Percentiles rank a stretch among this genome's conserved stretches.
phyloP scores from a whole-genome alignment of 2,113 vertebrate genomes.

The Channa maculata region DNA sequence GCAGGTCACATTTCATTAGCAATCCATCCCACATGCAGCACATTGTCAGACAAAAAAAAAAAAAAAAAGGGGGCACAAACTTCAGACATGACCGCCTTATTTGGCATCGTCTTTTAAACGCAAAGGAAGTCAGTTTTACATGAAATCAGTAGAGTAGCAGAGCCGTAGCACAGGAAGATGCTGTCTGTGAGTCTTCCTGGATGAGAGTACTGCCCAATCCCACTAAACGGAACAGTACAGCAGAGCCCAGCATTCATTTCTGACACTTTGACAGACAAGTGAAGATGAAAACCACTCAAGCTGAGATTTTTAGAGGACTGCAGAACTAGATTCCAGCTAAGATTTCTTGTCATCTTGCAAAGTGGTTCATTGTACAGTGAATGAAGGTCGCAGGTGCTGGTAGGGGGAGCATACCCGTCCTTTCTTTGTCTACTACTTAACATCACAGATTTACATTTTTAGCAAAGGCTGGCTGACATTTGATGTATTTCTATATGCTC shows the following conservation, averaged over 20 bases:
- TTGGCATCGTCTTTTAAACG: neutral
- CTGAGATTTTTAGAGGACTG: neutral
- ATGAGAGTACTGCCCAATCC: neutral
- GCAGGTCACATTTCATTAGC: neutral
- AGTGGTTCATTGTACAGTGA: neutral
- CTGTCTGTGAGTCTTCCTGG: neutral
- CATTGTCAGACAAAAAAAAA: neutral
- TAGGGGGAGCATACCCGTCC: constrained; percentile 1
- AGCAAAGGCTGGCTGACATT: neutral
- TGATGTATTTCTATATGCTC: neutral
- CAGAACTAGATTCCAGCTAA: constrained; percentile 1
- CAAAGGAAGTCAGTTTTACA: neutral
- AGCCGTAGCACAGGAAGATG: neutral
- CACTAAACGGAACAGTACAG: neutral
- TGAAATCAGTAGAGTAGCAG: neutral
- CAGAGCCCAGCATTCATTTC: neutral
- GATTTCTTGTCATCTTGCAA: constrained; percentile 12
- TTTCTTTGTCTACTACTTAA: constrained; percentile 16
- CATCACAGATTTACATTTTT: constrained; percentile 10
- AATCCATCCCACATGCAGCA: neutral
- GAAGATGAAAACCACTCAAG: constrained; percentile 30
- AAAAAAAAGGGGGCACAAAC: neutral
- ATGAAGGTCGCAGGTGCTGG: constrained; percentile 12
- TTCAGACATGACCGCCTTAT: no score
- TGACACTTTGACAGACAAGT: constrained; percentile 31